phyloP scores from a whole-genome alignment of 2,113 vertebrate species.

The Oryzias javanicus region DNA sequence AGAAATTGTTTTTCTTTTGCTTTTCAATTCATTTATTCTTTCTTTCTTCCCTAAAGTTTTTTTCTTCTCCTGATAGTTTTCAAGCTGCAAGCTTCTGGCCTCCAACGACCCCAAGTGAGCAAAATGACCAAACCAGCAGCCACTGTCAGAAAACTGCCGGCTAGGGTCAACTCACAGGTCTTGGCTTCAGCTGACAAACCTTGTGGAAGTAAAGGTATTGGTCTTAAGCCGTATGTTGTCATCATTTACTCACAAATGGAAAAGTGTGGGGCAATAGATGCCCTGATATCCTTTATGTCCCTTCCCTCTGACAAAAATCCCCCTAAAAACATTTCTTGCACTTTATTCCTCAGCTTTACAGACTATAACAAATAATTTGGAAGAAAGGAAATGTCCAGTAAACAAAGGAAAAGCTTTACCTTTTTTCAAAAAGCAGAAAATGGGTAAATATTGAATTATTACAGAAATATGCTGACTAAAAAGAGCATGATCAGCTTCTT shows the following conservation, averaged over 20 bases:
- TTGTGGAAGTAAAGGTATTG: slow-evolving; percentile 30
- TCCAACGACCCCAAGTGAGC: slow-evolving; percentile 18
- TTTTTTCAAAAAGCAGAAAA: slow-evolving; percentile 48
- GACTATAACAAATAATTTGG: slow-evolving; percentile 10
- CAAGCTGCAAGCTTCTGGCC: slow-evolving; percentile 26
- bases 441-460: slow-evolving; percentile 35
- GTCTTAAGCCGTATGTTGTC: background rate
- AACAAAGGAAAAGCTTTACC: slow-evolving; percentile 29
- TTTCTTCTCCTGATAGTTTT: slow-evolving; percentile 12
- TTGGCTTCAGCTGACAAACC: slow-evolving; percentile 19
- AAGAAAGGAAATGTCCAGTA: slow-evolving; percentile 40
- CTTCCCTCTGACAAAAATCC: no score
- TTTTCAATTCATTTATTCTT: background rate
- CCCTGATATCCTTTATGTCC: background rate
- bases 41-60: background rate
- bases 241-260: background rate
- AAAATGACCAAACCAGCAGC: slow-evolving; percentile 14
- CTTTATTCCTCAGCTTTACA: slow-evolving; percentile 14
- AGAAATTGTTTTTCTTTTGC: background rate
- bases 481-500: no score
- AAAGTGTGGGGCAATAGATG: background rate
- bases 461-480: background rate
- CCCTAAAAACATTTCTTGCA: background rate
- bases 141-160: slow-evolving; percentile 13
- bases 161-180: slow-evolving; percentile 3